phyloP scores from a whole-genome alignment of 2,888 invertebrate genomes.

The Diplolepis rosae region DNA sequence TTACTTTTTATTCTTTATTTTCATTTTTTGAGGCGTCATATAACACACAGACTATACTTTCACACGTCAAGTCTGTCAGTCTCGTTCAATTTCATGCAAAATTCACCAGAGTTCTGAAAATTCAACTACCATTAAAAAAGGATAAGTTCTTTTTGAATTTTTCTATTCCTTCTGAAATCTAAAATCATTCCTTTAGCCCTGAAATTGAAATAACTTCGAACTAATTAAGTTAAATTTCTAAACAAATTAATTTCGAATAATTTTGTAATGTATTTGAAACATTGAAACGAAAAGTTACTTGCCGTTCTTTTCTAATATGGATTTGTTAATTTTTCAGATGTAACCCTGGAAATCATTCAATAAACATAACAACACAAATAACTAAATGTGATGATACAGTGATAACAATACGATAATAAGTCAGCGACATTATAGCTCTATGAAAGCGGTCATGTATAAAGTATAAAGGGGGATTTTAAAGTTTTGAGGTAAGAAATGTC shows the following conservation, averaged over 20 bases:
- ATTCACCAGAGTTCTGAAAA: not conserved
- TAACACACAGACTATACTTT: constrained; percentile 13
- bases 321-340: not conserved
- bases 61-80: constrained; percentile 49
- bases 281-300: not conserved
- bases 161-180: not conserved
- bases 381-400: not conserved
- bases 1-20: constrained; percentile 32
- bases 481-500: not conserved
- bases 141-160: not conserved
- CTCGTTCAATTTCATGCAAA: constrained; percentile 49
- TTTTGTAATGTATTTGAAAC: no score
- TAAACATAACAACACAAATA: constrained; percentile 13
- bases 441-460: constrained; percentile 17
- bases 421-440: constrained; percentile 4
- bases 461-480: not conserved
- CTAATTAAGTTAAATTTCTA: not conserved
- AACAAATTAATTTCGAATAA: not conserved
- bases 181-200: not conserved
- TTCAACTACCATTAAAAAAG: constrained; percentile 8
- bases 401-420: not conserved
- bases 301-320: not conserved
- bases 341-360: constrained; percentile 11
- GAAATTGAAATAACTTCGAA: not conserved
- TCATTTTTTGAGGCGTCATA: constrained; percentile 4